phyloP scores from a whole-genome alignment of 2,113 vertebrate species.

The Elanus axillaris region DNA sequence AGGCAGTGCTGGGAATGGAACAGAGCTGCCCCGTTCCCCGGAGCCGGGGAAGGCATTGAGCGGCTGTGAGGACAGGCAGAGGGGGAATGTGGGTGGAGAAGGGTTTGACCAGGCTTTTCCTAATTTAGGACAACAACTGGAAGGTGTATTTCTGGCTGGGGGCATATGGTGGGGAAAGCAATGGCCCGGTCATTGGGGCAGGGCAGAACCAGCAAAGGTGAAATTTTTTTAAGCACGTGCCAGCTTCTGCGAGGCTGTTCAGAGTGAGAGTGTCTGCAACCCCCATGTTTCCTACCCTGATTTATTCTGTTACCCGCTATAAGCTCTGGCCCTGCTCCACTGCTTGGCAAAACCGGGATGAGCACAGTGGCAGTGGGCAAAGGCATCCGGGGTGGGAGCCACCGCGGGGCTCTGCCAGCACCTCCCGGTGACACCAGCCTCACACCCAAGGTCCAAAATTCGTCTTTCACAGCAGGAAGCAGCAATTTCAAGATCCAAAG shows the following conservation, averaged over 20 bases:
- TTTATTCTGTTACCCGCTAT: neutral
- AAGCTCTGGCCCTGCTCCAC: neutral
- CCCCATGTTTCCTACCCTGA: fast-evolving
- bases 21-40: fast-evolving
- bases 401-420: fast-evolving
- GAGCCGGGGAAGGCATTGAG: neutral
- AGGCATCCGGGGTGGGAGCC: neutral
- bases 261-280: neutral
- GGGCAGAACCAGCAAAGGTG: neutral
- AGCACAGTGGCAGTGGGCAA: fast-evolving
- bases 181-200: fast-evolving
- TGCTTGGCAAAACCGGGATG: neutral
- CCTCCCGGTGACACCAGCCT: fast-evolving
- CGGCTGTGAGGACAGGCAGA: fast-evolving
- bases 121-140: neutral
- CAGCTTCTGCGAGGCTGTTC: neutral
- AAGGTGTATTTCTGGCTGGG: neutral
- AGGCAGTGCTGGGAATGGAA: neutral
- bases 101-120: neutral
- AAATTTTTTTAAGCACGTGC: neutral
- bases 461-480: neutral
- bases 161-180: neutral
- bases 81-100: neutral
- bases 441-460: neutral
- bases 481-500: neutral